Evolutionary conservation across 2,797 vertebrate genomes (phyloP).

Genomic region (Choloepus didactylus): DNA sequence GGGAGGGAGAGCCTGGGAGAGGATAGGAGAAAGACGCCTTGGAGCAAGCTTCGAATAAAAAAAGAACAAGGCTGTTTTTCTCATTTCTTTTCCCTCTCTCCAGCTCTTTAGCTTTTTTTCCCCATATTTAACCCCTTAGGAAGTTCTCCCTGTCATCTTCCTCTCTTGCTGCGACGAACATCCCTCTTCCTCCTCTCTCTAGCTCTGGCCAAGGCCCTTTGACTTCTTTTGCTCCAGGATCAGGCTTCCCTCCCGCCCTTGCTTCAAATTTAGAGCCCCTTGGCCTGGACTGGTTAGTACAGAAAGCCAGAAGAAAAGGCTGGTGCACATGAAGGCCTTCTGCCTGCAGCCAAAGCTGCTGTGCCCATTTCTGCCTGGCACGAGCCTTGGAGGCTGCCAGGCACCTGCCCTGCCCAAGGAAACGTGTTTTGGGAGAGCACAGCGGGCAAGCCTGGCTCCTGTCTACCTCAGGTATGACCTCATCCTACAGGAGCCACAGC

Average conservation of each 20-base stretch:
- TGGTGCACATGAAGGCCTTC: background rate
- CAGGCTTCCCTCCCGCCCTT: background rate
- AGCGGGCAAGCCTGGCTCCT: slow-evolving; percentile 55
- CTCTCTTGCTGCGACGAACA: background rate
- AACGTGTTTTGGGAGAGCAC: slow-evolving; percentile 38
- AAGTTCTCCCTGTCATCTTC: background rate
- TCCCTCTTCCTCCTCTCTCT: background rate
- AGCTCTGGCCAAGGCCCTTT: background rate
- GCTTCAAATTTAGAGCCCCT: background rate
- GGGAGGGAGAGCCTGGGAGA: background rate
- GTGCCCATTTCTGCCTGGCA: slow-evolving; percentile 41
- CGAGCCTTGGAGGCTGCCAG: slow-evolving; percentile 42
- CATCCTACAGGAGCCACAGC: slow-evolving; percentile 52
- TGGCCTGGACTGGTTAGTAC: background rate
- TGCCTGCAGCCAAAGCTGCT: slow-evolving; percentile 27
- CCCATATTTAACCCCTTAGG: background rate
- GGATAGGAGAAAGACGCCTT: background rate
- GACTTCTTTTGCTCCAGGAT: background rate
- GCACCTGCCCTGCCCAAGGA: slow-evolving; percentile 30
- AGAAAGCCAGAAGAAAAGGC: background rate
- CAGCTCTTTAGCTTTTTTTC: background rate
- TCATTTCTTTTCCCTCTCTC: slow-evolving; percentile 46
- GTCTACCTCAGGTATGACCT: slow-evolving; percentile 69
- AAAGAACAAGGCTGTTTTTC: slow-evolving; percentile 44
- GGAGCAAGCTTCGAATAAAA: background rate